Conservation (phyloP, 2,888 invertebrate genomes). For the Ametastegia equiseti region DNA sequence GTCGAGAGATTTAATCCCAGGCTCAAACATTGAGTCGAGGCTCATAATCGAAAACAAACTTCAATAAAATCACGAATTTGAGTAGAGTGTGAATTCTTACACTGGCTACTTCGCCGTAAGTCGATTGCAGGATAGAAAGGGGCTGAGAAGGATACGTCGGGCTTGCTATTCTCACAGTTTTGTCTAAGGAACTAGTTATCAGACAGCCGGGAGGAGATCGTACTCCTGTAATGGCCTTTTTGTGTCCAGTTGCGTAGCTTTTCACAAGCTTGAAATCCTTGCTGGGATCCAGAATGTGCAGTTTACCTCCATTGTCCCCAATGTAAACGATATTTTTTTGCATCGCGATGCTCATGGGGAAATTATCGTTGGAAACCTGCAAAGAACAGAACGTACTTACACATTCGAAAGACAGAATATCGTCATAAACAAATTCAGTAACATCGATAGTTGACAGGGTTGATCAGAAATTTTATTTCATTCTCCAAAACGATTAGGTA, state of each 20-base stretch:
- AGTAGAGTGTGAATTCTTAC: constrained; percentile 59
- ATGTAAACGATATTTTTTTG: constrained; percentile 63
- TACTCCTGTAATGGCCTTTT: constrained; percentile 69
- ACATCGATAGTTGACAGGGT: too few relatives aligned
- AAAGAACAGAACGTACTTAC: neutral
- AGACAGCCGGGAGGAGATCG: constrained; percentile 67
- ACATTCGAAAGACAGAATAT: neutral
- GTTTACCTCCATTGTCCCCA: constrained; percentile 66
- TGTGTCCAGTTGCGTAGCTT: constrained; percentile 66
- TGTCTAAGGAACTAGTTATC: constrained; percentile 72
- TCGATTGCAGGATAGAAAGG: constrained; percentile 60
- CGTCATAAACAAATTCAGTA: too few relatives aligned
- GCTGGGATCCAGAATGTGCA: constrained; percentile 67
- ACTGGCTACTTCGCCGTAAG: constrained; percentile 67
- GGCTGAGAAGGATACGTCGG: constrained; percentile 71
- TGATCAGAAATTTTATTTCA: too few relatives aligned
- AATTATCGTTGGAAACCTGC: constrained; percentile 68
- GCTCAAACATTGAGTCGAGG: neutral
- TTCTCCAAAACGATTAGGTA: too few relatives aligned
- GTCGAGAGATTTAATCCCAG: too few relatives aligned
- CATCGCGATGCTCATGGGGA: constrained; percentile 69
- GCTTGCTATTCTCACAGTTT: constrained; percentile 69
- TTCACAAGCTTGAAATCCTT: constrained; percentile 65
- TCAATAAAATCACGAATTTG: neutral
- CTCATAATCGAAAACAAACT: neutral